Conservation (phyloP, 1,140 invertebrate genomes). For the Drosophila mojavensis region DNA sequence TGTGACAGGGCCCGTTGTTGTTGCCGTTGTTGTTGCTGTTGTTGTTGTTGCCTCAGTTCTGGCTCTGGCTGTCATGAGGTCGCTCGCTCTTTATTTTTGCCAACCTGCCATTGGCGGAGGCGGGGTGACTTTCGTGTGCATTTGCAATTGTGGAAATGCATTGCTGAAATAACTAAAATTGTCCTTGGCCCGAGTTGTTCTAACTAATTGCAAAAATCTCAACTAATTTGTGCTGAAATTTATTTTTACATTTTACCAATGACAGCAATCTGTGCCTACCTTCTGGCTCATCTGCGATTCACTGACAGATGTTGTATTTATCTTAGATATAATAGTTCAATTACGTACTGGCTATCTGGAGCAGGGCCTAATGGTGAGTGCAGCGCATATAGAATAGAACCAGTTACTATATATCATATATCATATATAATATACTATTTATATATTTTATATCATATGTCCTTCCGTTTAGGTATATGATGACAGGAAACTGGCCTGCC, state of each 20-base stretch:
- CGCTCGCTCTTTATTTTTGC: constrained; percentile 10
- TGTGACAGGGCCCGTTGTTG: background rate
- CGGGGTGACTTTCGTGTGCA: constrained; percentile 10
- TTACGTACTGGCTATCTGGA: constrained; percentile 97
- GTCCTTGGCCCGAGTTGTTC: constrained; percentile 58
- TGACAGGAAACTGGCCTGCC: constrained; percentile 93
- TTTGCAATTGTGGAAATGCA: constrained; percentile 63
- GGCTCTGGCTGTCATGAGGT: too few species aligned
- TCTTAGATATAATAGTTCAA: constrained; percentile 94
- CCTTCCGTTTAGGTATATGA: constrained; percentile 89
- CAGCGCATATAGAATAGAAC: background rate
- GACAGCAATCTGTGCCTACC: constrained; percentile 87
- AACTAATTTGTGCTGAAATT: constrained; percentile 23
- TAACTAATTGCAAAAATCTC: constrained; percentile 32
- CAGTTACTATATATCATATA: background rate
- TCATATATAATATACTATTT: background rate
- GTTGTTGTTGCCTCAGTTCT: too few species aligned
- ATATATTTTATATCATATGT: background rate
- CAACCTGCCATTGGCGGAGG: constrained; percentile 23
- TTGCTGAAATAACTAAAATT: constrained; percentile 51
- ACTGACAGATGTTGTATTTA: constrained; percentile 93
- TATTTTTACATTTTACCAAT: constrained; percentile 17
- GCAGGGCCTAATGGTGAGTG: constrained; percentile 93
- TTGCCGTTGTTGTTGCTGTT: too few species aligned
- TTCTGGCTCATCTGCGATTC: constrained; percentile 93